Base-by-base conservation (phyloP, 2,797 vertebrate genomes). In the Aeoliscus strigatus region DNA sequence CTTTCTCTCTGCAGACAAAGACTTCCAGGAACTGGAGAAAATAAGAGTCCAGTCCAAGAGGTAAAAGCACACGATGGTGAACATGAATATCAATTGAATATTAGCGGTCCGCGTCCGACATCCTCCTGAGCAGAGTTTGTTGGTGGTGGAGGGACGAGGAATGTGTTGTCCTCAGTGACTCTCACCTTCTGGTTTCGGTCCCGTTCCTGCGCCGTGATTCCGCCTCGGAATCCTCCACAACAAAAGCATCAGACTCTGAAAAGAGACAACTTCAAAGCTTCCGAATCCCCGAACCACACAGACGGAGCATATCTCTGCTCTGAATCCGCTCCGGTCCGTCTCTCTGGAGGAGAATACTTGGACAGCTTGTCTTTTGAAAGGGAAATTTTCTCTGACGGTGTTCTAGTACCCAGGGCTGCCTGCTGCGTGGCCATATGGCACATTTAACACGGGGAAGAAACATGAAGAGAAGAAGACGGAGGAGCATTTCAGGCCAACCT, bases 351-450 rank as follows among this genome's bases (percentile, higher is more conserved):
- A 13, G 4, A 18, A 21, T 40, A 25, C 44, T 35, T 41, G 16
- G 29, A 37, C 25, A 41, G 23, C 59, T 44, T 58, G 41, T 40
- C 68, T 68, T 78, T 56, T 55, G 28, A 37, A 65, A 51, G 43
- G 47, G 3, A 55, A 70, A 18, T 57, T 52, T 51, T 56, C 39
- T 69, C 53, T 68, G 62, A 29, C 43, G 10, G 54, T 9, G 46
- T 65, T 65, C 39, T 57, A 60, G 62, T 57, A 35, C 59, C 39
- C 61, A 21, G 14, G 39, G 49, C 44, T 46, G 52, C 87, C 77
- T 57, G 79, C 83, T 81, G 84, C 43, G 79, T 32, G 53, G 3
- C 83, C 86, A 87, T 85, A 87, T 88, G 85, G 72, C 59, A 25
- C 42, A 30, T 28, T 65, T 63, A 48, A 60, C 31, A 29, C 51